Evolutionary conservation across 2,113 vertebrate species (phyloP).

Genomic region (Parus major): DNA sequence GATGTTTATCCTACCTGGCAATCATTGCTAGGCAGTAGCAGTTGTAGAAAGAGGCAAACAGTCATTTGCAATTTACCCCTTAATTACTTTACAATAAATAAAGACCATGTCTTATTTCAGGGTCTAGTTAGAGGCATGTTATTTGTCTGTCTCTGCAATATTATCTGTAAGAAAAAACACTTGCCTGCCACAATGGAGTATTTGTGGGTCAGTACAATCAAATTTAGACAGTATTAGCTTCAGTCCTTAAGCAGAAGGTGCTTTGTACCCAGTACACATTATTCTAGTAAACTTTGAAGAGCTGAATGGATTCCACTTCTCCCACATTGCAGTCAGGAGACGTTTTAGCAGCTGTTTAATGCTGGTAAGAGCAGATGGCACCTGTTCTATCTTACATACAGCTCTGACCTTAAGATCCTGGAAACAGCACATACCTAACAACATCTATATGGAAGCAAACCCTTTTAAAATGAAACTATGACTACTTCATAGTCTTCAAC

Average conservation of each 20-base stretch:
- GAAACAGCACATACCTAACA: background rate
- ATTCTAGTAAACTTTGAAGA: background rate
- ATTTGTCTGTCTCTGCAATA: background rate
- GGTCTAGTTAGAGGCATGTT: background rate
- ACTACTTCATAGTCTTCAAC: background rate
- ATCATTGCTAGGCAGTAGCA: conserved; percentile 24
- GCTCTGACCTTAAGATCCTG: background rate
- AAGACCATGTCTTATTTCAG: conserved; percentile 7
- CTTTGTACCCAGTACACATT: background rate
- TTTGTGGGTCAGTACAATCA: background rate
- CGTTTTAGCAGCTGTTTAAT: background rate
- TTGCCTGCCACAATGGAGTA: background rate
- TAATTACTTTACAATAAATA: conserved; percentile 40
- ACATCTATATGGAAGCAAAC: background rate
- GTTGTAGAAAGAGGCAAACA: conserved; percentile 12
- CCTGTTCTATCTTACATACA: background rate
- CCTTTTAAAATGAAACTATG: background rate
- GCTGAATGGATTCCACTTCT: background rate
- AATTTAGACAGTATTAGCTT: background rate
- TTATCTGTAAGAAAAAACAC: background rate
- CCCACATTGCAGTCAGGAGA: background rate
- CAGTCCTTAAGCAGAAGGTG: background rate
- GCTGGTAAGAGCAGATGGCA: background rate
- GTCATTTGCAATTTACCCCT: conserved; percentile 38
- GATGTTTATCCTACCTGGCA: conserved; percentile 41